Evolutionary conservation across 2,888 invertebrate genomes (phyloP), one percentile per base, ranked within the genome.

Genomic region (Pegoplata infirma): DNA sequence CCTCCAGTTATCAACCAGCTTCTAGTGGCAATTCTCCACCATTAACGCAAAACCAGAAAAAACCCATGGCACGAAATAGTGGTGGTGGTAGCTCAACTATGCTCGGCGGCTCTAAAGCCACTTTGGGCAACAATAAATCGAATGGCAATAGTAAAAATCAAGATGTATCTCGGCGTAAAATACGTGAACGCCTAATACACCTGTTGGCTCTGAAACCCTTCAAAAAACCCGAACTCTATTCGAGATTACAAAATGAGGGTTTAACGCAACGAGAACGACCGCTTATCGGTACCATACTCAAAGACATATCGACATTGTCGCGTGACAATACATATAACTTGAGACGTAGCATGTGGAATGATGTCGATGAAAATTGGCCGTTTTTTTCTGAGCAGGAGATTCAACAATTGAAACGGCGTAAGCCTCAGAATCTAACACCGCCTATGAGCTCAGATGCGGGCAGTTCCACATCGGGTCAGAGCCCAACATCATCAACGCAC

Each of bases 281-380:
- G 87, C 91, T 93, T 84, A 92, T 97, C 87, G 93, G 93, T 89
- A 92, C 92, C 87, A 93, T 96, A 84, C 91, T 98, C 87, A 94
- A 94, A 85, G 94, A 95, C 88, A 94, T 97, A 84, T 94, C 97
- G 84, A 91, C 91, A 82, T 91, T 96, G 91, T 83, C 86, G 49
- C 94, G 95, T 89, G 96, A 97, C 90, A 97, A 98, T 91, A 94
- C 94, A 87, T 98, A 95, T 91, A 94, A 95, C 87, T 92, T 98
- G 89, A 94, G 94, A 85, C 94, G 95, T 86, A 94, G 94, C 87
- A 92, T 95, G 86, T 98, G 97, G 96, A 96, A 95, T 88, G 98
- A 98, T 88, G 96, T 97, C 82, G 94, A 96, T 85, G 96, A 96
- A 87, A 95, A 96, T 88, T 98, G 98, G 98, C 96, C 96, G 80